Conservation (phyloP, 2,888 invertebrate species). For the Agrypnus murinus region DNA sequence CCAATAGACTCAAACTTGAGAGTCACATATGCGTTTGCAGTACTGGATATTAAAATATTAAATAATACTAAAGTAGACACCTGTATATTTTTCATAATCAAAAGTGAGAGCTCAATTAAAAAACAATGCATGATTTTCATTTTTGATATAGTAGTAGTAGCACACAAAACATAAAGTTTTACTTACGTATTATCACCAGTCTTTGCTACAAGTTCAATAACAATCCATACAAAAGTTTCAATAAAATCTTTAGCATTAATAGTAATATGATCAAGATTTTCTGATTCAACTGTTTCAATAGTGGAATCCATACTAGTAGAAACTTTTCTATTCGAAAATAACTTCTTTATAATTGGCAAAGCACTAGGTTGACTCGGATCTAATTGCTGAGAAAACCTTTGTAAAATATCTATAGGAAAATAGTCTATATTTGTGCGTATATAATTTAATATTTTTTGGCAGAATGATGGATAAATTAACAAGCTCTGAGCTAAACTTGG, state of each 20-base stretch:
- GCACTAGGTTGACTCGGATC: constrained; percentile 77
- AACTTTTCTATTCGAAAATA: constrained; percentile 65
- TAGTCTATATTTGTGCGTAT: constrained; percentile 63
- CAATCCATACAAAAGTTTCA: constrained; percentile 73
- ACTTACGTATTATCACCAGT: constrained; percentile 60
- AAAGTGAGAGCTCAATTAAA: no score
- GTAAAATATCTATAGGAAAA: constrained; percentile 65
- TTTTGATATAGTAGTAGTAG: not conserved
- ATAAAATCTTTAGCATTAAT: constrained; percentile 70
- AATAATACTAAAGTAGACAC: no score
- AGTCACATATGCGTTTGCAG: no score
- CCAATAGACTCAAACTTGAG: no score
- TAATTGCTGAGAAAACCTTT: constrained; percentile 74
- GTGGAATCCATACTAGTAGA: constrained; percentile 72
- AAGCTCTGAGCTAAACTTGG: constrained; percentile 68
- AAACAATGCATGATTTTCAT: no score
- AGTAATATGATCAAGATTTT: constrained; percentile 62
- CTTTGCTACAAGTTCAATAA: constrained; percentile 71
- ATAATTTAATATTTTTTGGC: constrained; percentile 65
- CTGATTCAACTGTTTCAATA: constrained; percentile 71
- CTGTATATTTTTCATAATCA: no score
- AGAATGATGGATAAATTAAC: constrained; percentile 64
- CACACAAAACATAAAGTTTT: not conserved
- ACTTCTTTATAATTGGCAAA: constrained; percentile 69
- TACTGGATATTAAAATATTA: no score